Conservation (phyloP, 2,113 vertebrate genomes). For the Larimichthys crocea region DNA sequence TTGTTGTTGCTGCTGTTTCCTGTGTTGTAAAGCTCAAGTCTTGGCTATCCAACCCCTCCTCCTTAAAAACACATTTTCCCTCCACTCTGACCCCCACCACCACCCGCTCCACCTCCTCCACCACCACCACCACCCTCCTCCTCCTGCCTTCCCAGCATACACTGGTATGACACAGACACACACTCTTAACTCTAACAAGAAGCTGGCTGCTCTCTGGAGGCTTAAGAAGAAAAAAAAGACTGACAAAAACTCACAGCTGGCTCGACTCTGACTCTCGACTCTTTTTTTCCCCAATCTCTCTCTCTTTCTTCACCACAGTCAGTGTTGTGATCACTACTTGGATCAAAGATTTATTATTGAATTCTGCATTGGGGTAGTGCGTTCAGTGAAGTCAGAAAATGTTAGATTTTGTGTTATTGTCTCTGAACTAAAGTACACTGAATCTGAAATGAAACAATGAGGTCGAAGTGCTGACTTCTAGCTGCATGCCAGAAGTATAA, state of each 20-base stretch:
- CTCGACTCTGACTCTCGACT: conserved; percentile 7
- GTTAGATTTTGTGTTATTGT: background rate
- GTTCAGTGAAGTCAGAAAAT: background rate
- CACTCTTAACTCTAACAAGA: conserved; percentile 13
- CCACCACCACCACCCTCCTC: background rate
- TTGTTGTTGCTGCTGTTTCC: conserved; percentile 29
- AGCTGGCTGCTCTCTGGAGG: conserved; percentile 47
- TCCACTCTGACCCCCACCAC: background rate
- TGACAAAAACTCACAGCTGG: conserved; percentile 75
- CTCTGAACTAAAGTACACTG: no score
- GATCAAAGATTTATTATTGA: conserved; percentile 24
- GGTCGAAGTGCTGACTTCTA: background rate
- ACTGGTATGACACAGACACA: conserved; percentile 33
- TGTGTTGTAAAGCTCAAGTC: conserved; percentile 46
- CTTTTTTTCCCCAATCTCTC: background rate
- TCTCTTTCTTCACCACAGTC: background rate
- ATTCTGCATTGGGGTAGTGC: background rate
- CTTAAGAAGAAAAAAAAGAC: conserved; percentile 39
- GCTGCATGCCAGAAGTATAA: background rate
- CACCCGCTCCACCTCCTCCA: background rate
- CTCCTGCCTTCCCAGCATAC: background rate
- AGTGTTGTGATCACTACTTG: conserved; percentile 29
- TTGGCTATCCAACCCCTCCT: background rate
- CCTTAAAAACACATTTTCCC: conserved; percentile 22
- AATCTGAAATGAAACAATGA: background rate